Conservation (phyloP, 2,888 invertebrate species). For the Arenicola marina region DNA sequence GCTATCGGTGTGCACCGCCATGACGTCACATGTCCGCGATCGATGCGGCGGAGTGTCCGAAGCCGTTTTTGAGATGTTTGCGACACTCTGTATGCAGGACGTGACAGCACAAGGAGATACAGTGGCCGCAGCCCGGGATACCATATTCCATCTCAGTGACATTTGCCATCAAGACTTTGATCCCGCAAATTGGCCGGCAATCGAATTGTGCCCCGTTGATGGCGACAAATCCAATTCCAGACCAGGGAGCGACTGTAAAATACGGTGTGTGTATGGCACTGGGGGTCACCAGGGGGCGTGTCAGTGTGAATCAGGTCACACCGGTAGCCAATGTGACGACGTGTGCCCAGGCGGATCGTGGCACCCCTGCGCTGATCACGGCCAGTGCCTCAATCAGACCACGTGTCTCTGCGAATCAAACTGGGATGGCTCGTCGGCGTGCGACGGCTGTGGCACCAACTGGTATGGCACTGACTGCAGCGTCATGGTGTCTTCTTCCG, state of each 20-base stretch:
- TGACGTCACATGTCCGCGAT: too few relatives aligned
- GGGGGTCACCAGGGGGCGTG: conserved; percentile 19
- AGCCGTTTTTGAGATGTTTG: too few relatives aligned
- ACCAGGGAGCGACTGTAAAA: conserved; percentile 32
- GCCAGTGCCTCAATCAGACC: conserved; percentile 34
- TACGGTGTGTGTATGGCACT: conserved; percentile 35
- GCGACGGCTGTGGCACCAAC: conserved; percentile 31
- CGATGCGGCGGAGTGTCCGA: too few relatives aligned
- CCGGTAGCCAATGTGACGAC: conserved; percentile 31
- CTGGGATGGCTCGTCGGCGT: conserved; percentile 34
- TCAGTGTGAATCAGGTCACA: conserved; percentile 36
- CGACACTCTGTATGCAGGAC: too few relatives aligned
- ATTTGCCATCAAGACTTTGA: too few relatives aligned
- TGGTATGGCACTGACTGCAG: conserved; percentile 35
- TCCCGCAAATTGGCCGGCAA: too few relatives aligned
- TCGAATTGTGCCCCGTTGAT: too few relatives aligned
- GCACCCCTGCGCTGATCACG: conserved; percentile 38
- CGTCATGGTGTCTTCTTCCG: conserved; percentile 27
- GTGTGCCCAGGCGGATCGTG: conserved; percentile 40
- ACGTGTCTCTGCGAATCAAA: conserved; percentile 41
- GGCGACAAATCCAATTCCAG: background rate
- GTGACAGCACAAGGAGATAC: too few relatives aligned
- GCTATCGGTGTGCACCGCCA: too few relatives aligned
- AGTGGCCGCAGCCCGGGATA: too few relatives aligned
- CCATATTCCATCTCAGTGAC: too few relatives aligned